Percentiles rank a stretch among this genome's conserved stretches.
Evolutionary conservation across 2,888 invertebrate genomes (phyloP).

Genomic region (Coronaproctus castanopsis): DNA sequence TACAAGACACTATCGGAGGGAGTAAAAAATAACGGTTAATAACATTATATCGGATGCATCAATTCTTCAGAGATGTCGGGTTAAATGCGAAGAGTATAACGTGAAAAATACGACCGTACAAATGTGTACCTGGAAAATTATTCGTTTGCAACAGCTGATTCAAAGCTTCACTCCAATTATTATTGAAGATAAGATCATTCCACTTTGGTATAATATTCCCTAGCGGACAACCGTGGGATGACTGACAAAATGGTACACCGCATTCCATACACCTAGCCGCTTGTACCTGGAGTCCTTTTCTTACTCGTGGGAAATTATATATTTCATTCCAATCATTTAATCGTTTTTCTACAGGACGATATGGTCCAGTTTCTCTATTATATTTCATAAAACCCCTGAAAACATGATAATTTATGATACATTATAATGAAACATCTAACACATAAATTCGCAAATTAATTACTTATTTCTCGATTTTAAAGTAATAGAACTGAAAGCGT

Average conservation of each 20-base stretch:
- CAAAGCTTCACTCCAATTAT: conserved; percentile 85
- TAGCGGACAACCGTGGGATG: conserved; percentile 83
- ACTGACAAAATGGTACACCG: conserved; percentile 96
- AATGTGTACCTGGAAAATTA: conserved; percentile 79
- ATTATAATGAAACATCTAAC: not conserved
- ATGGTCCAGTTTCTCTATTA: conserved; percentile 64
- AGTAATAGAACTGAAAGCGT: too few species aligned
- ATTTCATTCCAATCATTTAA: conserved; percentile 94
- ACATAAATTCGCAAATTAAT: not conserved
- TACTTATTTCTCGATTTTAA: too few species aligned
- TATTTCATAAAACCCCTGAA: conserved; percentile 87
- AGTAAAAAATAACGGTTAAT: too few species aligned
- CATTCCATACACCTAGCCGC: conserved; percentile 98
- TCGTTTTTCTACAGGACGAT: conserved; percentile 66
- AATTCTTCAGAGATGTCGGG: not conserved
- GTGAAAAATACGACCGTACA: too few species aligned
- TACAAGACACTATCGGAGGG: too few species aligned
- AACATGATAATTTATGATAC: conserved; percentile 17
- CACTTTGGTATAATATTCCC: conserved; percentile 98
- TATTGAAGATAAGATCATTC: conserved; percentile 90
- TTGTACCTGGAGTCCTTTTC: conserved; percentile 71
- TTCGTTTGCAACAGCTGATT: conserved; percentile 88
- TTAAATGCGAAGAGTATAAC: too few species aligned
- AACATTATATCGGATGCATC: not conserved
- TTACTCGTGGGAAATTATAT: conserved; percentile 66